Base-by-base conservation (phyloP, 2,113 vertebrate genomes). In the Porphyrio hochstetteri region DNA sequence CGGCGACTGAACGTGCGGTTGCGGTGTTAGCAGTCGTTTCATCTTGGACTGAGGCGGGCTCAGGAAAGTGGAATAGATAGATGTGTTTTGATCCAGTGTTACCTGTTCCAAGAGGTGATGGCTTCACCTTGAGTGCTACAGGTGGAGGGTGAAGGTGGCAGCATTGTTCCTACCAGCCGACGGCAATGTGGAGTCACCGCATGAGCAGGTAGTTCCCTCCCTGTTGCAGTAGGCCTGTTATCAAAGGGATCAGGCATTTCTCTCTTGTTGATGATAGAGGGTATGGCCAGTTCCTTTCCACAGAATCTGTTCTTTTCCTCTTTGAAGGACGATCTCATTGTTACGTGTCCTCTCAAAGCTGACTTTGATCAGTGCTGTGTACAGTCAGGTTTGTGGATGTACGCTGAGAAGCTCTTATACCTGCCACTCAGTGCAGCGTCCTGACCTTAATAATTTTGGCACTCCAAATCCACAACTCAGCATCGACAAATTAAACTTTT, bases 381-480 rank as follows among this genome's bases (percentile, higher is more conserved):
- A 56, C 56, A 60, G 36, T 25, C 69, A 38, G 56, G 71, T 89
- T 88, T 57, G 21, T 28, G 89, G 63, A 48, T 53, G 23, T 80
- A 35, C 1, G 23, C 59, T 72, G 44, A 72, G 53, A 65, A 56
- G 18, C 84, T 88, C 65, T 78, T 56, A 55, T 5, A 8, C 61
- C 76, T 86, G 44, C 83, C 33, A 24, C 65, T 92, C 76, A 18
- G 48, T n/a, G 59, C 68, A 74, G 31, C 0, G 0, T 88, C 87
- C 85, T 92, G 90, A 90, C 75, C 71, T 90, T 46, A 60, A 52
- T 90, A 69, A 79, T 94, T 90, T 72, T 95, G 78, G 63, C 29
- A 21, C 75, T 93, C 50, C 48, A 82, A 89, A 90, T 77, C 67
- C 67, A 82, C 81, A 89, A 20, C 48, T 18, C 75, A 82, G 61